These are phyloP conservation scores for Hirtodrosophila alboralis DNA, from an alignment of 2,888 invertebrate genomes.

Conservation along the genomic window DNA sequence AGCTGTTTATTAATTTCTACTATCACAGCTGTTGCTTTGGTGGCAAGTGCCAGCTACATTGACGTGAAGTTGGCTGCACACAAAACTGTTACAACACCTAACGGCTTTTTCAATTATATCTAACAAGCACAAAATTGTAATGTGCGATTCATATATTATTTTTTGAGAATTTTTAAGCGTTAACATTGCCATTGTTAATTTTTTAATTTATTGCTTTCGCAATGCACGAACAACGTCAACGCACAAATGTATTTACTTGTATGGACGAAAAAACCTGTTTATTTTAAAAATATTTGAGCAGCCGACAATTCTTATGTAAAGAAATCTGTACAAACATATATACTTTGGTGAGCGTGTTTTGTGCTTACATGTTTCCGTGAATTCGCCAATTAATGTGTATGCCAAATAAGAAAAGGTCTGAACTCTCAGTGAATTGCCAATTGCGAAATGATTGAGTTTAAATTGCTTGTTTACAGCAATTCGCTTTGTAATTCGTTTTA, in stretches of 20 bases:
- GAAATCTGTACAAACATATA: conserved; percentile 11
- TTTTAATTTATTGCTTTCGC: neutral
- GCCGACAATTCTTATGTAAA: conserved; percentile 33
- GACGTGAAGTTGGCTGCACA: too few relatives aligned
- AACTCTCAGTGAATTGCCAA: conserved; percentile 13
- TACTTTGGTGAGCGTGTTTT: conserved; percentile 1
- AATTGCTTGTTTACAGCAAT: conserved; percentile 8
- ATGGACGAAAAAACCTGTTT: conserved; percentile 15
- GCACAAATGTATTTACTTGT: conserved; percentile 5
- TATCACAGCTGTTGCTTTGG: neutral
- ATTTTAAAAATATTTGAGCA: conserved; percentile 33
- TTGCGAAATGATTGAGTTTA: conserved; percentile 22
- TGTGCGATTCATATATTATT: too few relatives aligned
- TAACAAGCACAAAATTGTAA: neutral
- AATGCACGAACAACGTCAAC: neutral
- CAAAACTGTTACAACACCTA: neutral
- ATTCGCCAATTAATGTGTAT: conserved; percentile 20
- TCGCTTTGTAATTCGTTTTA: conserved; percentile 5
- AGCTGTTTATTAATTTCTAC: too few relatives aligned
- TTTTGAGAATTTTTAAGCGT: neutral
- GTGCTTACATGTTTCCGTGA: conserved; percentile 1
- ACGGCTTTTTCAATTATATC: conserved; percentile 21
- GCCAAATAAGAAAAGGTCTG: conserved; percentile 9
- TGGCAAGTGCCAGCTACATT: conserved; percentile 22
- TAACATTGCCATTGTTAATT: neutral